These are phyloP conservation scores for Xestia sexstrigata DNA, from an alignment of 2,888 invertebrate species.

Conservation along the genomic window DNA sequence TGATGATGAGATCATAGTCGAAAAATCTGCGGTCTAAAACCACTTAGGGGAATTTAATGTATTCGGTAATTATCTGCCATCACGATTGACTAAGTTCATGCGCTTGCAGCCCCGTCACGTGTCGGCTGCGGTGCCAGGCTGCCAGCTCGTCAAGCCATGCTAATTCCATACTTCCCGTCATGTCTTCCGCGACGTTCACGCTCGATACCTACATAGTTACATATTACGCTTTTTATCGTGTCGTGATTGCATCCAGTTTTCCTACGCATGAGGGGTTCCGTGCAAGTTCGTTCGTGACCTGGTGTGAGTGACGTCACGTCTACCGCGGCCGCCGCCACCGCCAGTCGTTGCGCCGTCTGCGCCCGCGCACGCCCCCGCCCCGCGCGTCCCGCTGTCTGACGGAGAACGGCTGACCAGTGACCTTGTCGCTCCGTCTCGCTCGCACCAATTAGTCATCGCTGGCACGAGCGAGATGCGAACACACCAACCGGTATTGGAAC, in stretches of 20 bases:
- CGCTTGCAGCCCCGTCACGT: slow-evolving; percentile 40
- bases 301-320: slow-evolving; percentile 85
- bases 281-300: slow-evolving; percentile 81
- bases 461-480: slow-evolving; percentile 74
- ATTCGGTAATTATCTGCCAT: slow-evolving; percentile 53
- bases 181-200: slow-evolving; percentile 73
- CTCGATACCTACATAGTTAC: slow-evolving; percentile 71
- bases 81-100: slow-evolving; percentile 36
- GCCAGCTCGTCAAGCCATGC: slow-evolving; percentile 42
- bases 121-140: slow-evolving; percentile 33
- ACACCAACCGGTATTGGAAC: slow-evolving; percentile 81
- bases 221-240: slow-evolving; percentile 76
- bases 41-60: slow-evolving; percentile 48
- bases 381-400: slow-evolving; percentile 85
- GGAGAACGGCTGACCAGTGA: slow-evolving; percentile 89
- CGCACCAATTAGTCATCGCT: slow-evolving; percentile 70
- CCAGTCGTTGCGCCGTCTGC: slow-evolving; percentile 86
- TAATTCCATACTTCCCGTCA: slow-evolving; percentile 61
- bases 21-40: slow-evolving; percentile 38
- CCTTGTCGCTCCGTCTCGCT: slow-evolving; percentile 86
- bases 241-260: slow-evolving; percentile 83
- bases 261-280: slow-evolving; percentile 85
- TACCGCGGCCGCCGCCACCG: slow-evolving; percentile 76
- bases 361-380: slow-evolving; percentile 81
- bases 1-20: slow-evolving; percentile 24